phyloP scores from a whole-genome alignment of 2,113 vertebrate species.

The Microcebus murinus region DNA sequence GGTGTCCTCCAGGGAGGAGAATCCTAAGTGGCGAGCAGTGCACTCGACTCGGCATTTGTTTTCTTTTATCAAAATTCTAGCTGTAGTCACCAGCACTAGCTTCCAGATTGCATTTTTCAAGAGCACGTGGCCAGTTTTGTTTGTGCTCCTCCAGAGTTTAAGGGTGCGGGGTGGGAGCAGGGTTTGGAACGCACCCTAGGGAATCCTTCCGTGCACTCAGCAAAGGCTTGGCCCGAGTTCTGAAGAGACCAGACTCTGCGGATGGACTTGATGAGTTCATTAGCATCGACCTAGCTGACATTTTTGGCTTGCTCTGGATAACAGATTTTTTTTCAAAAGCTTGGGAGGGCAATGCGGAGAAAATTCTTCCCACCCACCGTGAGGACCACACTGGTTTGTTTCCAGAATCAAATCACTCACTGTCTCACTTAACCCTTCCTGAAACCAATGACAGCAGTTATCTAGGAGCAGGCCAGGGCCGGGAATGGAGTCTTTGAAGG shows the following conservation, averaged over 20 bases:
- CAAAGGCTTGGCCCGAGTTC: neutral
- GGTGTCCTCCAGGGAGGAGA: rapidly evolving
- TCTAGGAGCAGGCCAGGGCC: neutral
- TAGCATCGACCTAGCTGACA: neutral
- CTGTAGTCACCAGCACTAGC: neutral
- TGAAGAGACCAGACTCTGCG: neutral
- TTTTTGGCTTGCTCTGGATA: neutral
- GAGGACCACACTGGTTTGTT: neutral
- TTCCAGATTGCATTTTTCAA: neutral
- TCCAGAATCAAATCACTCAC: neutral
- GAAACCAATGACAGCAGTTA: neutral
- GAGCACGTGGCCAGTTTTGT: neutral
- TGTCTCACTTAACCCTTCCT: neutral
- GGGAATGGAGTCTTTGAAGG: neutral
- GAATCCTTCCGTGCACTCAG: neutral
- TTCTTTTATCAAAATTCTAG: neutral
- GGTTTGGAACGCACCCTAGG: neutral
- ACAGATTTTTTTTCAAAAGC: neutral
- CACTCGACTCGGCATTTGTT: rapidly evolving
- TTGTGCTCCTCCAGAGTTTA: neutral
- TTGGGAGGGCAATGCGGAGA: rapidly evolving
- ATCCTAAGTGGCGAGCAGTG: rapidly evolving
- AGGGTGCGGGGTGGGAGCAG: neutral
- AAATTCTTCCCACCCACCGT: neutral
- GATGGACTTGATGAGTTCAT: neutral